These are phyloP conservation scores for Sebastiscus tertius DNA, from an alignment of 2,797 vertebrate species.

Conservation along the genomic window DNA sequence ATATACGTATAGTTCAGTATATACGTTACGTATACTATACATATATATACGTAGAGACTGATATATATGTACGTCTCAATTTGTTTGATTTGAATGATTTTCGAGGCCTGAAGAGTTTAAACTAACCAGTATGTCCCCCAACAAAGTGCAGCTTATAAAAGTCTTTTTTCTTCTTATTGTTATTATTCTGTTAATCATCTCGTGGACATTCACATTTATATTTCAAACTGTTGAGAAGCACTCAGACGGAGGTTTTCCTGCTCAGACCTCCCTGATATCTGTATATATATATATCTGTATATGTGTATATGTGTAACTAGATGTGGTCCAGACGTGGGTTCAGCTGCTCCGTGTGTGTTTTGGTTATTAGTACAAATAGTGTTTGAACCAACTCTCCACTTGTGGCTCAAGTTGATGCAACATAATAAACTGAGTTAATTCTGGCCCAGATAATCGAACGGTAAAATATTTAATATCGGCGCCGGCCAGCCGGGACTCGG, in stretches of 20 bases:
- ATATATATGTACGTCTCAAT: not conserved
- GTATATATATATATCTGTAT: no score
- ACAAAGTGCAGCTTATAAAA: not conserved
- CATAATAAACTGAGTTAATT: not conserved
- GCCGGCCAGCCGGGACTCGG: slow-evolving; percentile 8
- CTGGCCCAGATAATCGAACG: not conserved
- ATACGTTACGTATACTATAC: no score
- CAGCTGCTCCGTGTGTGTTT: not conserved
- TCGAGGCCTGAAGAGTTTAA: not conserved
- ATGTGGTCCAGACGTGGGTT: no score
- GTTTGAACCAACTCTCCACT: slow-evolving; percentile 1
- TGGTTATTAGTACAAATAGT: not conserved
- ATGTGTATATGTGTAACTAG: no score
- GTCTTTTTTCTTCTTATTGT: no score
- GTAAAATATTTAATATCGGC: slow-evolving; percentile 33
- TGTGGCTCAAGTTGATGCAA: slow-evolving; percentile 5
- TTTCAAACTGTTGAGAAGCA: not conserved
- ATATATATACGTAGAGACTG: no score
- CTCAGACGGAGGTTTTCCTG: no score
- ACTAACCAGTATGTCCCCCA: not conserved
- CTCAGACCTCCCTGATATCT: no score
- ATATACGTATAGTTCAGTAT: no score
- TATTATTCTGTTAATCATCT: not conserved
- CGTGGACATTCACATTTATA: not conserved
- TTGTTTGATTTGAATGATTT: not conserved